Base-by-base conservation (phyloP, 2,888 invertebrate genomes). In the Lasioglossum malachurum region DNA sequence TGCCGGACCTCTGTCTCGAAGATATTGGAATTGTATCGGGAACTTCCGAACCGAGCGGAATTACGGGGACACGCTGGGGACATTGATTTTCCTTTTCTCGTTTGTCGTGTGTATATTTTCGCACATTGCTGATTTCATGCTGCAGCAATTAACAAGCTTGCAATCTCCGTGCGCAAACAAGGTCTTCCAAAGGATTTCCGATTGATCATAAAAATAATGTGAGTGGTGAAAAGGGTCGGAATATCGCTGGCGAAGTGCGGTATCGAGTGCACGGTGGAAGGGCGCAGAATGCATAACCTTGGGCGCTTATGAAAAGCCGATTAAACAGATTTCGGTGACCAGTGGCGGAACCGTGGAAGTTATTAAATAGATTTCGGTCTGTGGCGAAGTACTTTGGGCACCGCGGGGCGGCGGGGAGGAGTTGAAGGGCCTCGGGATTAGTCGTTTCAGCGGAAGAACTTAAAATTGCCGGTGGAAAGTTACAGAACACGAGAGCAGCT, bases 311-410 rank as follows among this genome's bases (percentile, higher is more conserved):
- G 8, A 31, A 31, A 35, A 67, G 67, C 67, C 31, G 67, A 23
- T 67, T 67, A 67, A 35, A 67, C 35, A 35, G 67, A 67, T 35
- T 35, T 67, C 35, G 67, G 35, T 35, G 67, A 67, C 35, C 67
- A 31, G 31, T 8, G 19, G 3, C 31, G 31, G 35, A 67, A 67
- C 31, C 12, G 38, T 23, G 8, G 38, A 69, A 69, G 38, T 69
- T 23, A 60, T 27, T 60, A 60, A 67, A 67, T 31, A 67, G 67
- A 67, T 67, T 67, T 35, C 35, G 35, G 4, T 0, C 53, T 8
- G 53, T 8, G 53, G 53, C 53, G 53, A 53, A 23, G 53, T 53
- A 53, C 53, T 53, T 53, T 53, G 23, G 53, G 23, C 53, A 53
- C 2, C 23, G 16, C 8, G 35, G 16, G 1, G 8, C 0, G 19